These are phyloP conservation scores for Vanessa atalanta DNA, from an alignment of 1,140 invertebrate genomes.

Conservation along the genomic window DNA sequence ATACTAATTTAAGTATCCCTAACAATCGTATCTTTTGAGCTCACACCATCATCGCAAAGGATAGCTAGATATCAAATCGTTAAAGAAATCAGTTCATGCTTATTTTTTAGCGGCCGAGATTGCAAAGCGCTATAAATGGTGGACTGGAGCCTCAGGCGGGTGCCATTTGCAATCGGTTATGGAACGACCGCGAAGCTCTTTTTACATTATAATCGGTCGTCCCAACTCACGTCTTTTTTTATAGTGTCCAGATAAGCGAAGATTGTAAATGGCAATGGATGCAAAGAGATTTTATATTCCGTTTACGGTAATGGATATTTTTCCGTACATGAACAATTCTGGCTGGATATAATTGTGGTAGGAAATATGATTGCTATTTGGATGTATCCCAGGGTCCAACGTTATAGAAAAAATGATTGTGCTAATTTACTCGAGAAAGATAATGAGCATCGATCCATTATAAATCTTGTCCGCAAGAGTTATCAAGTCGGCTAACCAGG, in stretches of 20 bases:
- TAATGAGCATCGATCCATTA: constrained; percentile 40
- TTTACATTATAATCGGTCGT: constrained; percentile 78
- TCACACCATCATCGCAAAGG: constrained; percentile 51
- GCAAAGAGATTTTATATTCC: constrained; percentile 40
- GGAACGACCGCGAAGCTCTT: constrained; percentile 75
- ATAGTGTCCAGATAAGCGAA: constrained; percentile 57
- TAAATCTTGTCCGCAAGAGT: constrained; percentile 38
- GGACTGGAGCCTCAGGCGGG: constrained; percentile 62
- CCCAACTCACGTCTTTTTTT: constrained; percentile 66
- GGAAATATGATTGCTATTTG: too few relatives aligned
- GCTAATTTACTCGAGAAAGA: constrained; percentile 45
- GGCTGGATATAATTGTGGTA: background rate
- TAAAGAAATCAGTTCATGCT: constrained; percentile 68
- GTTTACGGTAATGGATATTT: constrained; percentile 16
- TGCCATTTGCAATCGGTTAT: constrained; percentile 79
- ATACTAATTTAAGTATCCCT: constrained; percentile 57
- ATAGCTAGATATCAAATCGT: constrained; percentile 62
- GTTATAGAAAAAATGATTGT: constrained; percentile 27
- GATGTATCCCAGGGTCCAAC: background rate
- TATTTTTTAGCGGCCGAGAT: constrained; percentile 76
- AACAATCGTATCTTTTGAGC: constrained; percentile 51
- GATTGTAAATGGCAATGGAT: constrained; percentile 57
- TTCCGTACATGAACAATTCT: constrained; percentile 22
- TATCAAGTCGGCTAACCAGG: constrained; percentile 39
- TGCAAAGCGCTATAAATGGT: constrained; percentile 75